Conservation (phyloP, 2,888 invertebrate genomes). For the Cataglyphis rosenhaueri region DNA sequence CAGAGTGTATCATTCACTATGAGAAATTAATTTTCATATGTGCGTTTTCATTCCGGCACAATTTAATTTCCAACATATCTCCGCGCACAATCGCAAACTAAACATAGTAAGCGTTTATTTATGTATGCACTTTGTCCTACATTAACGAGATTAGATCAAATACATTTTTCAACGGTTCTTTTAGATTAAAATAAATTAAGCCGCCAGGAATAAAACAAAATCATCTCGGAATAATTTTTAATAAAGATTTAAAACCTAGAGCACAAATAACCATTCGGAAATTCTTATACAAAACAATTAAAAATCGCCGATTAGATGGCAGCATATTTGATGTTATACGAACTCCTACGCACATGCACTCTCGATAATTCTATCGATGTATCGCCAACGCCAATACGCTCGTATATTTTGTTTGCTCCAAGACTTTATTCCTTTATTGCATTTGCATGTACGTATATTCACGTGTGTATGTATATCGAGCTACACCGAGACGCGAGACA, state of each 20-base stretch:
- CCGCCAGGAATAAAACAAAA: not conserved
- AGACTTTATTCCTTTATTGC: slow-evolving; percentile 13
- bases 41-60: slow-evolving; percentile 12
- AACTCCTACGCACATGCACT: not conserved
- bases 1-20: slow-evolving; percentile 2
- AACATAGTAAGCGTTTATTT: slow-evolving; percentile 37
- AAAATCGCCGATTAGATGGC: not conserved
- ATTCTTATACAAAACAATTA: slow-evolving; percentile 1
- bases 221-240: not conserved
- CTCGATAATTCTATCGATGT: slow-evolving; percentile 16
- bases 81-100: slow-evolving; percentile 9
- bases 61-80: slow-evolving; percentile 33
- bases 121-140: not conserved
- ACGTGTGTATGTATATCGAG: too few relatives aligned
- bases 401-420: not conserved
- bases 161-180: not conserved
- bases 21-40: slow-evolving; percentile 30
- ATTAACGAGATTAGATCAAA: slow-evolving; percentile 14
- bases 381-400: slow-evolving; percentile 3
- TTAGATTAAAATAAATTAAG: slow-evolving; percentile 11
- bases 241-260: not conserved
- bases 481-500: slow-evolving; percentile 34
- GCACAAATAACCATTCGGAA: not conserved
- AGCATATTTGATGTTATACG: not conserved
- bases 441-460: slow-evolving; percentile 4